Evolutionary conservation across 2,888 invertebrate species (phyloP).

Genomic region (Mythimna albipuncta): DNA sequence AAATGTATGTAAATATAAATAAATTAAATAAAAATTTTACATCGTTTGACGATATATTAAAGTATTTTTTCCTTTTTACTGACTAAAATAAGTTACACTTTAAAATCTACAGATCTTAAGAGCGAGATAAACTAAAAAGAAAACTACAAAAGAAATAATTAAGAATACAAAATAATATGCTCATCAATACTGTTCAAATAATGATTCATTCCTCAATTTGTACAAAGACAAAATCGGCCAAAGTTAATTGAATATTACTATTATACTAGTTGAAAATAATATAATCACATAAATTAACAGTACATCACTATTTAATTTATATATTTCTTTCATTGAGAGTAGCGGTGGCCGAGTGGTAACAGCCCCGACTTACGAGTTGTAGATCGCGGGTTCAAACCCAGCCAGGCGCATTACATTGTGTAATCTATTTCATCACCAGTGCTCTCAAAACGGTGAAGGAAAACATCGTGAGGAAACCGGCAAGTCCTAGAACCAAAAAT

Average conservation of each 20-base stretch:
- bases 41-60: constrained; percentile 42
- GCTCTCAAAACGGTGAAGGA: no score
- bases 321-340: no score
- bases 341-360: no score
- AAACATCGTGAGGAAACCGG: no score
- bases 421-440: no score
- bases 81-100: constrained; percentile 38
- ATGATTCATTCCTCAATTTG: constrained; percentile 57
- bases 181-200: constrained; percentile 36
- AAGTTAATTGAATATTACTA: constrained; percentile 4
- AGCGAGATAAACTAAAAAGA: constrained; percentile 25
- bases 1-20: neutral
- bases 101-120: constrained; percentile 45
- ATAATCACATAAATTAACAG: neutral
- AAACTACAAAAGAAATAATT: neutral
- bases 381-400: no score
- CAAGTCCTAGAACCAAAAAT: no score
- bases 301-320: neutral
- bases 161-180: constrained; percentile 11
- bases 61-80: neutral
- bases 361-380: no score
- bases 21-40: neutral
- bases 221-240: constrained; percentile 7
- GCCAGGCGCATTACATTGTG: no score
- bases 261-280: neutral